Evolutionary conservation across 2,797 vertebrate genomes (phyloP).

Genomic region (Spinibarbus caldwelli): DNA sequence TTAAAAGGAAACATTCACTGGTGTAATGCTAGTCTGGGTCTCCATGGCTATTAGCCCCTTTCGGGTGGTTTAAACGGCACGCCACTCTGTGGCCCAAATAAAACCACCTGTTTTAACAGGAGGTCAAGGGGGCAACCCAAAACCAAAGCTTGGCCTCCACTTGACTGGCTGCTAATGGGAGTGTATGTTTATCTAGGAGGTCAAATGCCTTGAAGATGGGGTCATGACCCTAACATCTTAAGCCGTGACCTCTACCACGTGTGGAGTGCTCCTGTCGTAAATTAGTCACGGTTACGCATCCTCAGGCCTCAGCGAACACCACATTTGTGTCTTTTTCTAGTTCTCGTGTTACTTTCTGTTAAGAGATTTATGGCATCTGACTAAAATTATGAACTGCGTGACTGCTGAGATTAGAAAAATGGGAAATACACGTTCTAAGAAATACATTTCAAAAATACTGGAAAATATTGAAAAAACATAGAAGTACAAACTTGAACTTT

Average conservation of each 20-base stretch:
- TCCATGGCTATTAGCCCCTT: conserved; percentile 38
- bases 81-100: conserved; percentile 45
- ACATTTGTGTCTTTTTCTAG: conserved; percentile 21
- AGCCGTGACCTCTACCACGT: conserved; percentile 89
- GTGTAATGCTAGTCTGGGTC: conserved; percentile 20
- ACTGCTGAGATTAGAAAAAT: not conserved
- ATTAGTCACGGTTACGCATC: conserved; percentile 70
- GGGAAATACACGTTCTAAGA: not conserved
- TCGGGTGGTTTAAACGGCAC: conserved; percentile 41
- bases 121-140: conserved; percentile 66
- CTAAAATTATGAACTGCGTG: not conserved
- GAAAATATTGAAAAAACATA: not conserved
- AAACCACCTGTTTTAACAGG: conserved; percentile 63
- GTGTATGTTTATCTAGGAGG: conserved; percentile 93
- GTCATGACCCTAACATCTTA: conserved; percentile 88
- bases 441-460: not conserved
- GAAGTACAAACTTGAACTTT: not conserved
- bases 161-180: conserved; percentile 92
- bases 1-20: conserved; percentile 22
- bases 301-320: conserved; percentile 30
- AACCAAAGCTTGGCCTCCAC: conserved; percentile 74
- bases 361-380: not conserved
- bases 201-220: conserved; percentile 91
- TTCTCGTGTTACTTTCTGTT: not conserved
- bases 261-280: conserved; percentile 86